Evolutionary conservation across 2,113 vertebrate species (phyloP).

Genomic region (Triplophysa siluroides): DNA sequence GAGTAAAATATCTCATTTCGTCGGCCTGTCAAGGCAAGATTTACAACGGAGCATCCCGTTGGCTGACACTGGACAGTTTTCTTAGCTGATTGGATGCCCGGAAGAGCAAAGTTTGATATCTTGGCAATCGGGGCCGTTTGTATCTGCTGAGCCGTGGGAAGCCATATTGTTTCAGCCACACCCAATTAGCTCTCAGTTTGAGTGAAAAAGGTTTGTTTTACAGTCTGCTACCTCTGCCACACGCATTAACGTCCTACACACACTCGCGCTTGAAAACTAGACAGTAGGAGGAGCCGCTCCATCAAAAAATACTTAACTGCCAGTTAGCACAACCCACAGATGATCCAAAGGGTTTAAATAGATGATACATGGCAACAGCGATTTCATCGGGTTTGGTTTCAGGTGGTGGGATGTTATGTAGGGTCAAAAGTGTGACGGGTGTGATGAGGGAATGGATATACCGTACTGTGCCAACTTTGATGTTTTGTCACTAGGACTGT

Average conservation of each 20-base stretch:
- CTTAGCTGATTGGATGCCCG: constrained; percentile 30
- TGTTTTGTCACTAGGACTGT: no score
- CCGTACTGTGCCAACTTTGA: no score
- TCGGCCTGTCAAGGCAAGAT: constrained; percentile 15
- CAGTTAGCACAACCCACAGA: constrained; percentile 27
- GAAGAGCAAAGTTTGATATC: constrained; percentile 41
- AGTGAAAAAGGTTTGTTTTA: constrained; percentile 52
- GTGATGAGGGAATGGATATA: no score
- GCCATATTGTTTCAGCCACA: constrained; percentile 57
- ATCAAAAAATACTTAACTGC: constrained; percentile 47
- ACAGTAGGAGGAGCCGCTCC: constrained; percentile 44
- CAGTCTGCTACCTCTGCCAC: constrained; percentile 51
- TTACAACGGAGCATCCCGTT: not conserved
- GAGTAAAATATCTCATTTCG: constrained; percentile 40
- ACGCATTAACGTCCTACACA: constrained; percentile 22
- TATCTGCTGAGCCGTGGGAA: constrained; percentile 46
- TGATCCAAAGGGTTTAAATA: constrained; percentile 23
- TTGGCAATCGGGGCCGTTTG: constrained; percentile 20
- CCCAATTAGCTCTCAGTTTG: constrained; percentile 61
- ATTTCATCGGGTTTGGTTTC: not conserved
- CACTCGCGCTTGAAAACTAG: constrained; percentile 43
- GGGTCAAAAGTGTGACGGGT: not conserved
- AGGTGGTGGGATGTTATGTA: not conserved
- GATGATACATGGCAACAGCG: constrained; percentile 1
- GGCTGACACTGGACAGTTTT: not conserved